Percentiles rank a stretch among this genome's conserved stretches.
Conservation (phyloP, 2,797 vertebrate genomes). For the Propithecus perrieri region DNA sequence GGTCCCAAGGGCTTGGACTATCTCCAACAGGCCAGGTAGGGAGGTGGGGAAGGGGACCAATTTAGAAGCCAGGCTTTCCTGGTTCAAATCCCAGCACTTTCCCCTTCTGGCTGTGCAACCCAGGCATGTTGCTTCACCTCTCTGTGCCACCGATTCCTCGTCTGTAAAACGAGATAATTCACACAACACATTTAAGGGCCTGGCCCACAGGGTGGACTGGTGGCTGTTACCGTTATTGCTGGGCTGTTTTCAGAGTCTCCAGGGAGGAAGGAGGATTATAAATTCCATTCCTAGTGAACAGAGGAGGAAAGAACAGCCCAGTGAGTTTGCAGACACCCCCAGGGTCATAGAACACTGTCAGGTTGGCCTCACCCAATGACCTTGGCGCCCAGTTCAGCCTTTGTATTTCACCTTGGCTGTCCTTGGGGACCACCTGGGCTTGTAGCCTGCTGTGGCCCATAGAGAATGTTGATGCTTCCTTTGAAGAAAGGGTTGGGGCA, state of each 20-base stretch:
- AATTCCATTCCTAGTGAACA: background rate
- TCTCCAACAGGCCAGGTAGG: background rate
- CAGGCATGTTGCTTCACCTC: background rate
- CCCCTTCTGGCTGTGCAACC: background rate
- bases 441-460: background rate
- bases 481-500: background rate
- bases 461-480: background rate
- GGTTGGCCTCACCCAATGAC: background rate
- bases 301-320: background rate
- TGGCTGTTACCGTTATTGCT: background rate
- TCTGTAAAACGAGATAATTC: background rate
- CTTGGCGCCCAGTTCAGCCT: background rate
- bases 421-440: background rate
- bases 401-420: background rate
- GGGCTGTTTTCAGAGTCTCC: background rate
- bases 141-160: background rate
- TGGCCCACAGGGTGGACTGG: background rate
- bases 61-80: background rate
- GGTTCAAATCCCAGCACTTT: background rate
- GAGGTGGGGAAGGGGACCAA: background rate
- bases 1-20: background rate
- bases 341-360: background rate
- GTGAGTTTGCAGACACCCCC: background rate
- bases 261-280: background rate
- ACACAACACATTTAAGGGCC: background rate